These are phyloP conservation scores for Nanorana parkeri DNA, from an alignment of 2,113 vertebrate genomes.

Conservation along the genomic window DNA sequence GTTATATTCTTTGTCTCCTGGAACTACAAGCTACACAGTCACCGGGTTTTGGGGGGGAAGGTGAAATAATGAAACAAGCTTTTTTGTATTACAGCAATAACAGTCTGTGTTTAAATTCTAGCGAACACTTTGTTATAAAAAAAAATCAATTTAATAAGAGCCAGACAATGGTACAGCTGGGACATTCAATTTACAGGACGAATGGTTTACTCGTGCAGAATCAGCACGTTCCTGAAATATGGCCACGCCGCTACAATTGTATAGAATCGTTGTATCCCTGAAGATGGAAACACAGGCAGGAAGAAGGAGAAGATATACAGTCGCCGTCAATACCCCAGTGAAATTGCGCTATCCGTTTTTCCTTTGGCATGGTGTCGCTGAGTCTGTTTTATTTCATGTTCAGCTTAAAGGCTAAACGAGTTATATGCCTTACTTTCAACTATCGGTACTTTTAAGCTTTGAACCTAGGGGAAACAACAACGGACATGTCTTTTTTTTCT, in stretches of 20 bases:
- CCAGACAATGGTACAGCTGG: constrained; percentile 28
- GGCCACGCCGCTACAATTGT: constrained; percentile 15
- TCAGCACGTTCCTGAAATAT: constrained; percentile 38
- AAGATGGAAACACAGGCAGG: not conserved
- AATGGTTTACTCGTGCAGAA: constrained; percentile 20
- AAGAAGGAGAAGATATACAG: constrained; percentile 17
- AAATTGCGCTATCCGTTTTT: constrained; percentile 11
- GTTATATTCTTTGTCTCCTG: not conserved
- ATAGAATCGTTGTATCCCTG: constrained; percentile 15
- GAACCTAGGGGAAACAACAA: not conserved
- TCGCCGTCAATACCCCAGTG: fast-evolving
- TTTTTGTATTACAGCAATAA: constrained; percentile 46
- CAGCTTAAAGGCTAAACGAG: constrained; percentile 21
- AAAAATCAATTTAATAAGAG: constrained; percentile 56
- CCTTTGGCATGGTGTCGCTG: not conserved
- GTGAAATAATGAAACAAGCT: constrained; percentile 26
- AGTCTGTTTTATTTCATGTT: not conserved
- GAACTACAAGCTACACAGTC: constrained; percentile 15
- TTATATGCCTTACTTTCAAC: not conserved
- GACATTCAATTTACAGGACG: constrained; percentile 27
- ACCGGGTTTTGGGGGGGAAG: not conserved
- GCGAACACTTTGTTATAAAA: constrained; percentile 10
- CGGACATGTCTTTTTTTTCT: too few relatives aligned
- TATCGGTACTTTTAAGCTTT: not conserved
- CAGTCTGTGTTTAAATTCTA: constrained; percentile 45